Base-by-base conservation (phyloP, 1,140 invertebrate genomes). In the Atta texana region DNA sequence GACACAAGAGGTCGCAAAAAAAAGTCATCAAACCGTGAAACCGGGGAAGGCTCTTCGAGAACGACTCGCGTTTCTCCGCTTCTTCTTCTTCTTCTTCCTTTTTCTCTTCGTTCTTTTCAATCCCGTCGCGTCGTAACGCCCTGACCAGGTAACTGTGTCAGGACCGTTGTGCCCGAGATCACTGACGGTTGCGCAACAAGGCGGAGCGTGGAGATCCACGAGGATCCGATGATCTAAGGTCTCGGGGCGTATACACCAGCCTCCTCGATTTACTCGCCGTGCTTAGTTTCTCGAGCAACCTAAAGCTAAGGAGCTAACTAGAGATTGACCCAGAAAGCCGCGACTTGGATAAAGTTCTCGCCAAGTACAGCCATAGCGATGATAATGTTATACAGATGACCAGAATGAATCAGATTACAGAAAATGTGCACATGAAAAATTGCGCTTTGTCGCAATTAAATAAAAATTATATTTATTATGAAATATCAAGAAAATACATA, bases 61-160 rank as follows among this genome's bases (percentile, higher is more conserved):
- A 61, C 28, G 71, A 71, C 66, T 91, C 77, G 78, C 76, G 86
- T 90, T 88, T 91, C 89, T 90, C 85, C 85, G 63, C 53, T 80
- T 85, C 64, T 68, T 72, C 75, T 44, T 75, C 34, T 75, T 57
- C 31, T 31, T 31, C 31, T 5, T 31, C 14, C 18, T 59, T 39
- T 18, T 49, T 72, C 16, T 76, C 31, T 66, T 76, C 55, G 6
- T 77, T 84, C 66, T 69, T 90, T 66, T 81, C 80, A 64, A 84
- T 88, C 77, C 31, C 64, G 64, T 39, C 77, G 82, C 64, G 59
- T 39, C 77, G 82, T 82, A 88, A 75, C 87, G 90, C 69, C 81
- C 90, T 88, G 89, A 91, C 84, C 89, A 90, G 85, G 90, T 93
- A 94, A 93, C 92, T 92, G 92, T 93, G 91, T 93, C 92, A 94